Percentiles rank a stretch among this genome's conserved stretches.
Conservation (phyloP, 1,140 invertebrate species). For the Chrysoperla carnea region DNA sequence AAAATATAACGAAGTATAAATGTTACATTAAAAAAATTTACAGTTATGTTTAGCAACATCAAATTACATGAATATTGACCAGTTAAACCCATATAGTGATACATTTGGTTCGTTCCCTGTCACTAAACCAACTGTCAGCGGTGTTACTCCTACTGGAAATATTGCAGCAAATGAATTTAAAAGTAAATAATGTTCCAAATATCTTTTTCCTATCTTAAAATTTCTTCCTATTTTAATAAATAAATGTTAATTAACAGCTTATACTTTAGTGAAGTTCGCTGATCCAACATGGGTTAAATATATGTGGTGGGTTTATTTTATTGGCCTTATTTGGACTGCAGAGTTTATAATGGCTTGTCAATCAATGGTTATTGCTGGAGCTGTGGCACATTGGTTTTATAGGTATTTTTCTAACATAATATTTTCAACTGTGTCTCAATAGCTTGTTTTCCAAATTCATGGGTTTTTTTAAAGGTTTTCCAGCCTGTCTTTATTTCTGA, state of each 20-base stretch:
- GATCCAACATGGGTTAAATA: slow-evolving; percentile 60
- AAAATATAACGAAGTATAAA: slow-evolving; percentile 1
- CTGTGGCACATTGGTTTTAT: slow-evolving; percentile 82
- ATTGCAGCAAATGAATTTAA: not conserved
- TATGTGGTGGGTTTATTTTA: slow-evolving; percentile 83
- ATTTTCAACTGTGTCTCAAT: slow-evolving; percentile 3
- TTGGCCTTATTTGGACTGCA: slow-evolving; percentile 74
- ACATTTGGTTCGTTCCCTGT: not conserved
- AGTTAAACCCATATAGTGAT: not conserved
- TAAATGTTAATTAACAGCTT: slow-evolving; percentile 21
- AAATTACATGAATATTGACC: slow-evolving; percentile 14
- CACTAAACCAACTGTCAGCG: not conserved
- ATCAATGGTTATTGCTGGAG: slow-evolving; percentile 75
- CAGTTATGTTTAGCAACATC: slow-evolving; percentile 40
- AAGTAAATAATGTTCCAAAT: not conserved
- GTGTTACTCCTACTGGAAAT: not conserved
- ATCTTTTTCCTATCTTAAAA: not conserved
- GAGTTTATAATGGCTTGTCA: slow-evolving; percentile 86
- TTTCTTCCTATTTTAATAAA: not conserved
- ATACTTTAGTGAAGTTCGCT: slow-evolving; percentile 45
- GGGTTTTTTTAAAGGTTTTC: not conserved
- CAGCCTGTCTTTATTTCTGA: not conserved
- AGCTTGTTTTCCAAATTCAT: not conserved
- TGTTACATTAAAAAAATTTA: slow-evolving; percentile 1
- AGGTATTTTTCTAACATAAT: slow-evolving; percentile 27